Conservation (phyloP, 2,888 invertebrate genomes). For the Drosophila diplacantha region DNA sequence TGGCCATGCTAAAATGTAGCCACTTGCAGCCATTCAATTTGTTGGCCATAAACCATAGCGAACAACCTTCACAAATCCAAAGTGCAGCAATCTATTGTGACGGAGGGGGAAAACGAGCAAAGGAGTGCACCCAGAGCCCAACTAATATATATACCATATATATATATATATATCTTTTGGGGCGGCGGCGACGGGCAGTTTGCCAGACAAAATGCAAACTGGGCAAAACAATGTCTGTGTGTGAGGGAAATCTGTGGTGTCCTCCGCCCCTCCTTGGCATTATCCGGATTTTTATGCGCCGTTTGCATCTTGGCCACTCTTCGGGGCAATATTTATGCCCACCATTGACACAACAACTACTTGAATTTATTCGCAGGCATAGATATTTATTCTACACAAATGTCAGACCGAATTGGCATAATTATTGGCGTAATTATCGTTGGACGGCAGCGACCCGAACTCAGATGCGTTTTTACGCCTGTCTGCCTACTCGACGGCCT, state of each 20-base stretch:
- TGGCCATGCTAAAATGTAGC: constrained; percentile 11
- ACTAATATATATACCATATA: constrained; percentile 22
- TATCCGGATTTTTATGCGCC: constrained; percentile 39
- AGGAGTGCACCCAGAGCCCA: constrained; percentile 15
- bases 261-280: constrained; percentile 25
- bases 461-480: constrained; percentile 48
- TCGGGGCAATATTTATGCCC: constrained; percentile 50
- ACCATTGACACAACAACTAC: constrained; percentile 28
- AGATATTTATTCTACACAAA: constrained; percentile 60
- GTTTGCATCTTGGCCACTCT: constrained; percentile 44
- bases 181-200: constrained; percentile 44
- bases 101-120: constrained; percentile 1
- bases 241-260: constrained; percentile 26
- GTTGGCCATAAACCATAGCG: constrained; percentile 32
- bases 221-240: constrained; percentile 45
- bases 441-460: constrained; percentile 24
- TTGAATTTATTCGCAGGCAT: constrained; percentile 34
- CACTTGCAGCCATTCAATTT: constrained; percentile 28
- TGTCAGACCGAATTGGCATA: constrained; percentile 61
- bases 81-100: constrained; percentile 48
- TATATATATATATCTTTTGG: constrained; percentile 25
- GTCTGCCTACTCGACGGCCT: constrained; percentile 53
- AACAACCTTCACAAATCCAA: constrained; percentile 32
- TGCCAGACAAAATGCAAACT: constrained; percentile 47
- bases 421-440: constrained; percentile 62